Evolutionary conservation across 2,113 vertebrate genomes (phyloP).

Genomic region (Chitala chitala): DNA sequence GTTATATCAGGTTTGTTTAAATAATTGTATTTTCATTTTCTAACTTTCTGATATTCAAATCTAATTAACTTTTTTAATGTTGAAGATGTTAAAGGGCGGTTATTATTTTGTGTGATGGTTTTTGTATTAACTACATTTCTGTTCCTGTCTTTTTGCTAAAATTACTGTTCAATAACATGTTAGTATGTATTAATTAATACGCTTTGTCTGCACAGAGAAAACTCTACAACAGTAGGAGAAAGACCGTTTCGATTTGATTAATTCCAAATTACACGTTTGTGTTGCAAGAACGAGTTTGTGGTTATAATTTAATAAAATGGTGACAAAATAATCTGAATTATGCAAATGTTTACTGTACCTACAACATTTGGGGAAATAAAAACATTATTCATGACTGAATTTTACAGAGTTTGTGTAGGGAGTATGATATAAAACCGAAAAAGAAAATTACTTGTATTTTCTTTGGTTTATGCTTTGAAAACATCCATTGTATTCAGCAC

Average conservation of each 20-base stretch:
- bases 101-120: too few relatives aligned
- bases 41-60: too few relatives aligned
- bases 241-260: not conserved
- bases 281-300: constrained; percentile 40
- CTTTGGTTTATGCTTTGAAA: constrained; percentile 87
- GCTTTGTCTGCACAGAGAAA: not conserved
- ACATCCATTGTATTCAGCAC: constrained; percentile 94
- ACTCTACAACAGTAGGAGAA: not conserved
- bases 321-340: constrained; percentile 46
- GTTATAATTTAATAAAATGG: constrained; percentile 47
- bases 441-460: constrained; percentile 97
- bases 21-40: too few relatives aligned
- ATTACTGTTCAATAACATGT: not conserved
- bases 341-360: constrained; percentile 78
- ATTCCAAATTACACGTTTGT: constrained; percentile 41
- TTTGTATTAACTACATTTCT: too few relatives aligned
- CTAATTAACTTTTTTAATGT: too few relatives aligned
- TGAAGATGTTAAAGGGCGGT: too few relatives aligned
- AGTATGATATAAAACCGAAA: constrained; percentile 79
- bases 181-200: not conserved
- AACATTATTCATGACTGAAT: constrained; percentile 83
- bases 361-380: constrained; percentile 79
- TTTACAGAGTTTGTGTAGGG: constrained; percentile 81
- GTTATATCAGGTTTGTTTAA: too few relatives aligned
- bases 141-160: too few relatives aligned